Conservation (phyloP, 2,113 vertebrate species). For the Callipepla californica region DNA sequence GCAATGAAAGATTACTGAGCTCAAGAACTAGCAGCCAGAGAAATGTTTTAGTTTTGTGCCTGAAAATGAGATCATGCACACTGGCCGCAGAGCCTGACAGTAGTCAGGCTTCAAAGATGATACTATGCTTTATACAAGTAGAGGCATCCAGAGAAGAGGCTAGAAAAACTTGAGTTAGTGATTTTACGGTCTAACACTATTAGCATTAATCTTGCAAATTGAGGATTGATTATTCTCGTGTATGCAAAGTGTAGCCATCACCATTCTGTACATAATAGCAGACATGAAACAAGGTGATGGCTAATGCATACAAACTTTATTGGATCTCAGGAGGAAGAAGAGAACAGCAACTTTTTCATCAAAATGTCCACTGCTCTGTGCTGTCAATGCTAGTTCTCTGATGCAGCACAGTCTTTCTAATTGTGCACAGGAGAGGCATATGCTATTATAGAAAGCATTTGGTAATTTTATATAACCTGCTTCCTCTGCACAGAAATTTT, state of each 20-base stretch:
- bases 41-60: not conserved
- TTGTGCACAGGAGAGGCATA: conserved; percentile 41
- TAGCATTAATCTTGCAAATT: not conserved
- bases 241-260: not conserved
- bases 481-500: conserved; percentile 28
- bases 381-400: conserved; percentile 48
- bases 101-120: not conserved
- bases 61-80: not conserved
- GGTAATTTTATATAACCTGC: conserved; percentile 35
- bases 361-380: conserved; percentile 43
- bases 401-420: conserved; percentile 24
- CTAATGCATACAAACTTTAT: conserved; percentile 53
- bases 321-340: conserved; percentile 51
- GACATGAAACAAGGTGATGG: conserved; percentile 45
- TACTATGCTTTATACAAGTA: not conserved
- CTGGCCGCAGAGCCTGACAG: not conserved
- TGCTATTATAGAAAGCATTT: conserved; percentile 60
- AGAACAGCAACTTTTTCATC: conserved; percentile 45
- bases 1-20: not conserved
- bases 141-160: not conserved
- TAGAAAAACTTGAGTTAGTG: not conserved
- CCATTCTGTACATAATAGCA: not conserved
- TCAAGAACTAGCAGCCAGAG: not conserved
- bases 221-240: not conserved
- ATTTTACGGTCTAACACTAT: not conserved